A percentile compares a stretch with the other conserved stretches of the same genome.
These are phyloP conservation scores for Buathra laborator DNA, from an alignment of 2,888 invertebrate species.

Conservation along the genomic window DNA sequence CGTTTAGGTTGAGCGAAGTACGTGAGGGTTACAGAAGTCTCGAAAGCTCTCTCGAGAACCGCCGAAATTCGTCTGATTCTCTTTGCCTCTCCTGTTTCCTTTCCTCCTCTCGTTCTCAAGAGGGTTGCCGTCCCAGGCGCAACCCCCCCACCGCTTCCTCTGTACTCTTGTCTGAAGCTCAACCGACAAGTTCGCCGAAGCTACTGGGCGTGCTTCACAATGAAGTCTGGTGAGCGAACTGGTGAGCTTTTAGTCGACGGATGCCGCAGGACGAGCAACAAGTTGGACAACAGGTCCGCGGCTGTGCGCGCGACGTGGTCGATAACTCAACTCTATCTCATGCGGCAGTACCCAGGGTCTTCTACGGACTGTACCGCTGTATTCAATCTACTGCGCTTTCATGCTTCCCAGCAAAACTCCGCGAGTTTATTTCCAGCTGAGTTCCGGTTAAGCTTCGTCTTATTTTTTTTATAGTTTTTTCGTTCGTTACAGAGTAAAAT, in stretches of 20 bases:
- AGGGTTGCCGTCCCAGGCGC: background rate
- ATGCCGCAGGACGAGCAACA: conserved; percentile 82
- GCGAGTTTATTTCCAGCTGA: background rate
- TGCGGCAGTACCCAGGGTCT: conserved; percentile 57
- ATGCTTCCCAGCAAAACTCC: background rate
- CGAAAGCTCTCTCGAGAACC: no score
- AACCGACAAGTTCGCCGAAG: background rate
- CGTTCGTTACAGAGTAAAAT: no score
- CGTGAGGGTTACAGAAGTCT: background rate
- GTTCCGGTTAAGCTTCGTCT: no score
- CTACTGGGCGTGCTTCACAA: conserved; percentile 38
- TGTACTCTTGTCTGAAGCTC: background rate
- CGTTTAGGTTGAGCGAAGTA: background rate
- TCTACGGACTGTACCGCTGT: conserved; percentile 8
- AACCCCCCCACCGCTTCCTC: background rate
- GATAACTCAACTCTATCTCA: conserved; percentile 76
- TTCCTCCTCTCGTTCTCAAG: conserved; percentile 27
- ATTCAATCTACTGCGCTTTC: background rate
- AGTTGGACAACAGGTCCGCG: conserved; percentile 85
- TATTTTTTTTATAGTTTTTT: no score
- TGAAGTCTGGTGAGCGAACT: conserved; percentile 11
- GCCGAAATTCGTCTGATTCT: background rate
- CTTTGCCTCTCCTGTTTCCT: background rate
- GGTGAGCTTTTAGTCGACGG: conserved; percentile 49
- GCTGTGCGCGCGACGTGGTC: conserved; percentile 72